Evolutionary conservation across 2,888 invertebrate species (phyloP), one percentile per base, ranked within the genome.

Genomic region (Idaea biselata): DNA sequence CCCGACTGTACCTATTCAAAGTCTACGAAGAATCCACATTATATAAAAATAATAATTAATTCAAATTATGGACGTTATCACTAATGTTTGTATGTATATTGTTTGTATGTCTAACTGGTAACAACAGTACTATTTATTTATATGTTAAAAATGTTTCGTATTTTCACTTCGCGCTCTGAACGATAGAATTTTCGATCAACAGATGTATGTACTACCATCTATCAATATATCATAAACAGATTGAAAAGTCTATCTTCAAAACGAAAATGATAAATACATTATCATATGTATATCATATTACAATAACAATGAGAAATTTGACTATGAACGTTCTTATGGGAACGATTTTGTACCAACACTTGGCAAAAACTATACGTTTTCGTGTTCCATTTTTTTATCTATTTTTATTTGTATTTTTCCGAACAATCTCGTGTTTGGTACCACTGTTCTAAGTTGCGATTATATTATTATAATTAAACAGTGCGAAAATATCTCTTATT

Each of bases 401-500:
- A 18, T 56, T 56, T 55, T 56, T 14, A 44, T 44, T 56, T 18
- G 56, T 56, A 56, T 18, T 56, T 56, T 56, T 56, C 18, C 18
- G 69, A 66, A 68, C 70, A 59, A 66, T 58, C 61, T 53, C 60
- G 64, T 68, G 65, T 57, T 71, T 60, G 68, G 67, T 70, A 70
- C 63, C 44, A 63, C n/a, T 61, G 44, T 4, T 5, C 31, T 32
- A 57, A 25, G 31, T 55, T 68, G 68, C 70, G 65, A 70, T 70
- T 86, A 84, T 77, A 82, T 82, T 84, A 78, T 82, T 79, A 18
- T n/a, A n/a, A n/a, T 82, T 81, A 81, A 90, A 92, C 88, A 89
- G 91, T 92, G 92, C 89, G 91, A 92, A 91, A 92, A 91, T 92
- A 92, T 89, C 80, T 90, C 85, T 90, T 88, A 90, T 74, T 18